Evolutionary conservation across 2,888 invertebrate genomes (phyloP), one percentile per base, ranked within the genome.

Genomic region (Pomacea canaliculata): DNA sequence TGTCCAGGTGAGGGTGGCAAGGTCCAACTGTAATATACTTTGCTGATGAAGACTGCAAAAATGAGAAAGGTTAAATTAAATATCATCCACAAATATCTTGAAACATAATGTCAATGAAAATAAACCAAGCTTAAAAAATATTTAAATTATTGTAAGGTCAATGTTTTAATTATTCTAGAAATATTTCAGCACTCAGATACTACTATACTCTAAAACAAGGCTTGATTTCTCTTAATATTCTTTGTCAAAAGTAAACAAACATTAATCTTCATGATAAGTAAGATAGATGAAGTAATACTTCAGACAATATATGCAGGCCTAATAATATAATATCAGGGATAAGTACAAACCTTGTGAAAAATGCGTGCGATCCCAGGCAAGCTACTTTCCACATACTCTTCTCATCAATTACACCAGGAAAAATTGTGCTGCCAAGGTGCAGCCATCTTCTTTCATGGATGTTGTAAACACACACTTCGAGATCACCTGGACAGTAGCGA

Each of bases 331-430:
- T 37, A 37, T 37, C 37, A 37, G 37, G 37, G 9, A 63, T 12
- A 63, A 63, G 19, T 63, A 19, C 63, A 71, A 71, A 73, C 73
- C 73, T 73, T 59, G 67, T 9, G 18, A 73, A 73, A 37, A 67
- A 73, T 12, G 68, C 73, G 49, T 46, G 56, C n/a, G 12, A 27
- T 23, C 67, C 23, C 37, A 59, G 51, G 37, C 73, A 73, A n/a
- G 73, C 60, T 48, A 68, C 48, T 18, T 67, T n/a, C 73, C 73
- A 73, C n/a, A 49, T 23, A n/a, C 59, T 59, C 59, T 51, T 56
- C 13, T 70, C 70, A 16, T 70, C 70, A 12, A 70, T 18, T 5
- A 27, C 59, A 16, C 59, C 70, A 27, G 70, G 70, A 23, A 70
- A 70, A 27, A 59, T 19, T 12, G 70, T 51, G 27, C 13, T 19